Base-by-base conservation (phyloP, 2,888 invertebrate genomes). In the Tipula lateralis region DNA sequence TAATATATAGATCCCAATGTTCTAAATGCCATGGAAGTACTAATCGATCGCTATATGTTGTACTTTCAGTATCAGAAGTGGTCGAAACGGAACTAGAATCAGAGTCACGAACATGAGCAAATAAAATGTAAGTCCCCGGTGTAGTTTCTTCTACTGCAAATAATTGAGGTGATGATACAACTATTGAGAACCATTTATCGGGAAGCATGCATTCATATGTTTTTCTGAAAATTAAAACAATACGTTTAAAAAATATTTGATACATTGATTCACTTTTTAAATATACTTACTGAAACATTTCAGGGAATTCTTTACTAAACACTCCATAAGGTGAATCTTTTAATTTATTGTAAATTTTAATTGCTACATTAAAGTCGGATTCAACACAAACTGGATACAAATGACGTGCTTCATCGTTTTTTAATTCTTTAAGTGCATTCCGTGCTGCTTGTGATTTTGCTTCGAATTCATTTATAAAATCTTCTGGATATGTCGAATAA, bases 151-250 rank as follows among this genome's bases (percentile, higher is more conserved):
- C 86, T 90, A 85, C 91, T 89, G 87, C 91, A 88, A 87, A 92
- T 88, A 87, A 93, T 91, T 87, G 91, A 87, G 89, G 90, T 0
- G 92, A 91, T 87, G 92, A 92, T 85, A 91, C 91, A 87, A 93
- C 92, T 83, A 94, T 88, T 84, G 92, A 91, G 87, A 93, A 90
- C 94, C 96, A 95, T 88, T 94, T 92, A 12, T 90, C 90, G 0
- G 96, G 96, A 84, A 96, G 89, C 84, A 92, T 92, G 88, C 95
- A 94, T 1, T 91, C 90, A 87, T 92, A 94, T 85, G 92, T 92
- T 85, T 93, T 91, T 85, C 92, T 92, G 66, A 24, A 12, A 87
- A 92, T 93, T 86, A 39, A 34, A 83, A 36, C 12, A 32, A 34
- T n/a, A 83, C 29, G 29, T 50, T 66, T 36, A 34, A 84, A n/a